A percentile compares a stretch with the other conserved stretches of the same genome.
These are phyloP conservation scores for Nymphalis c-album DNA, from an alignment of 2,888 invertebrate species.

Conservation along the genomic window DNA sequence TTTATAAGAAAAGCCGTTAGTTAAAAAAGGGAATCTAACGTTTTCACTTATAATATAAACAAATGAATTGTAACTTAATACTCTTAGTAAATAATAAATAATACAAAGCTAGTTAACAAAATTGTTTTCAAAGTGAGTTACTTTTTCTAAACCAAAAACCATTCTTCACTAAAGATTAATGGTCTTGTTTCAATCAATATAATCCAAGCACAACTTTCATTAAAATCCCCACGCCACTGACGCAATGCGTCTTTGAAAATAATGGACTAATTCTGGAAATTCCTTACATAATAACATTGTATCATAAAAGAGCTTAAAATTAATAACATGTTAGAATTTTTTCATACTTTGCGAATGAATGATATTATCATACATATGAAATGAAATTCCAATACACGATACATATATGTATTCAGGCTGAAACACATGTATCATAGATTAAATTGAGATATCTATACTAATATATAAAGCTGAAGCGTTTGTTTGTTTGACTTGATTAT, in stretches of 20 bases:
- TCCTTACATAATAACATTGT: not conserved
- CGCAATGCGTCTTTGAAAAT: slow-evolving; percentile 37
- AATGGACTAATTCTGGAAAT: slow-evolving; percentile 19
- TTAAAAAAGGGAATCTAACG: too few species aligned
- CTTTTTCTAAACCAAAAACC: slow-evolving; percentile 11
- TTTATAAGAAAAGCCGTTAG: too few species aligned
- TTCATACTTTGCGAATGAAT: too few species aligned
- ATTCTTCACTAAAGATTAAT: slow-evolving; percentile 33
- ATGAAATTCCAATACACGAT: too few species aligned
- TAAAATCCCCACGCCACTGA: slow-evolving; percentile 34
- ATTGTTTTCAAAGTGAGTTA: not conserved
- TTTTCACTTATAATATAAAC: not conserved
- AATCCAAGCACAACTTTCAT: slow-evolving; percentile 34
- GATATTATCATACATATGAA: too few species aligned
- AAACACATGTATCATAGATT: too few species aligned
- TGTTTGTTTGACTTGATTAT: too few species aligned
- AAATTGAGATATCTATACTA: too few species aligned
- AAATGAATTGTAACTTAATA: too few species aligned
- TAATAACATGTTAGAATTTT: not conserved
- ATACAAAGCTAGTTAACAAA: not conserved
- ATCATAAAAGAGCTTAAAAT: not conserved
- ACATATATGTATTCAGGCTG: too few species aligned
- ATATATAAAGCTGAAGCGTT: too few species aligned
- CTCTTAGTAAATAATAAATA: too few species aligned
- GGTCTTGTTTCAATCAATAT: slow-evolving; percentile 37